Evolutionary conservation across 2,888 invertebrate genomes (phyloP), one percentile per base, ranked within the genome.

Genomic region (Strigamia maritima): DNA sequence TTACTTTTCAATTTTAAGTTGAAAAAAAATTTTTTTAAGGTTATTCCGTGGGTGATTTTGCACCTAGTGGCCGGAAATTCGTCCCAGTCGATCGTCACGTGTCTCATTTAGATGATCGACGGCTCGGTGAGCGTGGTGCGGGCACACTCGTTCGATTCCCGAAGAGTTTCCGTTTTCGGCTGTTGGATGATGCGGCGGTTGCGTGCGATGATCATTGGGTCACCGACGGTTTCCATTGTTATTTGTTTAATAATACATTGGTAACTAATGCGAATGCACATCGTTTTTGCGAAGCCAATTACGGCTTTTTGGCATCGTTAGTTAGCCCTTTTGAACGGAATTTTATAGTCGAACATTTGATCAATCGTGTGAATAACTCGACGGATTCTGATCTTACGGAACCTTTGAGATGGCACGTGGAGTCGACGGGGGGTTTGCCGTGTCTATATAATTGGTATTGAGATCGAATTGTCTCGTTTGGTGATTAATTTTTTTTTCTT

Each of bases 311-410:
- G 44, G 77, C 77, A 19, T 77, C 77, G 2, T n/a, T 77, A 14
- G 49, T 49, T 14, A 49, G 12, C 26, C 44, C 77, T n/a, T 77
- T 44, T 24, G 77, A 77, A 28, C 77, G 77, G 10, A 77, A 49
- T 24, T 77, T 77, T 28, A 77, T 77, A 14, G 14, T 77, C 26
- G 77, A 77, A 22, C 77, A 49, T 14, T 77, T 77, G 24, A 77
- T 77, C 22, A 49, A 40, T 40, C 28, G 28, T 26, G 10, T 22
- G 4, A 49, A 28, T 70, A 54, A 54, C 54, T 54, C 54, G 8
- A n/a, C 54, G 1, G 70, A 70, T 10, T 16, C 49, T 6, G 49
- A 49, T 2, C 26, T 22, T 14, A 24, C 24, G 19, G 22, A 26
- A 22, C 77, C 49, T 0, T 12, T 16, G 28, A 28, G 1, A 28